A percentile compares a stretch with the other conserved stretches of the same genome.
phyloP scores from a whole-genome alignment of 2,888 invertebrate species.

The Cryptocephalus moraei region DNA sequence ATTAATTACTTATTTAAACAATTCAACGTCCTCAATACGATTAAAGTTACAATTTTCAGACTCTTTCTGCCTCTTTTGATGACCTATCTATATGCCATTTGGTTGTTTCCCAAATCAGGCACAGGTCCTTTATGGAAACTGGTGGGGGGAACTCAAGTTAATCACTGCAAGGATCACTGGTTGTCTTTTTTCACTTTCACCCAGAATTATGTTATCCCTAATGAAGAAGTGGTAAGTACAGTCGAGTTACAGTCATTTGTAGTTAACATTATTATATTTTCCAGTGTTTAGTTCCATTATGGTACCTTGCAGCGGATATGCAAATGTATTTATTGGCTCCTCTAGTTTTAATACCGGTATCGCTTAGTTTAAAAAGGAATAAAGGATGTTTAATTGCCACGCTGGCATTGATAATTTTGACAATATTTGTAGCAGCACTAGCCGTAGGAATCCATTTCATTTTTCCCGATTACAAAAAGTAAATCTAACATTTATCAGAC shows the following conservation, averaged over 20 bases:
- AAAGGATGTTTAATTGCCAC: too few species aligned
- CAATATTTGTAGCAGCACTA: too few species aligned
- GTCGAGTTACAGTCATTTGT: not conserved
- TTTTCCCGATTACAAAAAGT: conserved; percentile 3
- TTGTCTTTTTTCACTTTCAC: conserved; percentile 34
- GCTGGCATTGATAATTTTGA: too few species aligned
- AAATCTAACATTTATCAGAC: not conserved
- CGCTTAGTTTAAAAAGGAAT: conserved; percentile 10
- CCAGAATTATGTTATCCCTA: conserved; percentile 29
- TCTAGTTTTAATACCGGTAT: conserved; percentile 27
- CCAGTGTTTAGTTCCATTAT: conserved; percentile 31
- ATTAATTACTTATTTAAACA: too few species aligned
- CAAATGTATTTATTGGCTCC: conserved; percentile 32
- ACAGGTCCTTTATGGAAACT: conserved; percentile 15
- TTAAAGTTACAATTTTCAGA: too few species aligned
- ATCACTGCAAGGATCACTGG: conserved; percentile 22
- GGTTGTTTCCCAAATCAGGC: conserved; percentile 10
- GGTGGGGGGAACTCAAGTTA: not conserved
- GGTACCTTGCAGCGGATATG: conserved; percentile 35
- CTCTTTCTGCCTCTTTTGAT: conserved; percentile 5
- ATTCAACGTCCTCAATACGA: too few species aligned
- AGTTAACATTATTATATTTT: not conserved
- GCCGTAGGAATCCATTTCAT: too few species aligned
- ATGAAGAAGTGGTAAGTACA: conserved; percentile 16
- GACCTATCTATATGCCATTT: conserved; percentile 6